Evolutionary conservation across 2,888 invertebrate genomes (phyloP).

Genomic region (Eupithecia vulgata): DNA sequence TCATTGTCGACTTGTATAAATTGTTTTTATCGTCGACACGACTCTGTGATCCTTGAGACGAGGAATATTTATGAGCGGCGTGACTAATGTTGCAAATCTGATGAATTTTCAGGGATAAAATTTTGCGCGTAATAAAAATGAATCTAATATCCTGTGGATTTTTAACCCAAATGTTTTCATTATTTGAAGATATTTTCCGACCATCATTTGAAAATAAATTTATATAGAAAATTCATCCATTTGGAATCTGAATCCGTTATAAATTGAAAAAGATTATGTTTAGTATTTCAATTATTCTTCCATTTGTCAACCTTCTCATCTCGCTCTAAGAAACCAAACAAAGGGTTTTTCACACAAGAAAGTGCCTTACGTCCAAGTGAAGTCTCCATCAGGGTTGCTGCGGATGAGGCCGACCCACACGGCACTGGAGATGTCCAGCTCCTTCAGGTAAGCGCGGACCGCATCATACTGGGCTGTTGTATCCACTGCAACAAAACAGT

Average conservation of each 20-base stretch:
- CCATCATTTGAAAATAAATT: neutral
- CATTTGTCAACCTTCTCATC: too few species aligned
- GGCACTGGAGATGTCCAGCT: constrained; percentile 89
- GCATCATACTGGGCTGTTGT: constrained; percentile 91
- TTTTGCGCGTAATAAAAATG: neutral
- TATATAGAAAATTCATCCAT: neutral
- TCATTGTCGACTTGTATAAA: constrained; percentile 28
- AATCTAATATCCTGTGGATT: neutral
- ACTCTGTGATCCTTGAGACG: constrained; percentile 19
- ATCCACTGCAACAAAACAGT: constrained; percentile 85
- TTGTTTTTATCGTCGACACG: constrained; percentile 26
- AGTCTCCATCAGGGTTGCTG: constrained; percentile 87
- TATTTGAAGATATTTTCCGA: neutral
- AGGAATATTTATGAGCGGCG: constrained; percentile 14
- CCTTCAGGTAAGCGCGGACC: constrained; percentile 89
- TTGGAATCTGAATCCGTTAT: neutral
- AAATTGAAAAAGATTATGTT: neutral
- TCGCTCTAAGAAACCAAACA: neutral
- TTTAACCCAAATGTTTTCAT: neutral
- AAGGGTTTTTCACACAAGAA: neutral
- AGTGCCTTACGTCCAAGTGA: constrained; percentile 87
- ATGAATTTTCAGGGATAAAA: neutral
- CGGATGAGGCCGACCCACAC: constrained; percentile 92
- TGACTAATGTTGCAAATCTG: constrained; percentile 12
- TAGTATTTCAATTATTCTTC: too few species aligned